Conservation (phyloP, 2,113 vertebrate species). For the Bostrychus sinensis region DNA sequence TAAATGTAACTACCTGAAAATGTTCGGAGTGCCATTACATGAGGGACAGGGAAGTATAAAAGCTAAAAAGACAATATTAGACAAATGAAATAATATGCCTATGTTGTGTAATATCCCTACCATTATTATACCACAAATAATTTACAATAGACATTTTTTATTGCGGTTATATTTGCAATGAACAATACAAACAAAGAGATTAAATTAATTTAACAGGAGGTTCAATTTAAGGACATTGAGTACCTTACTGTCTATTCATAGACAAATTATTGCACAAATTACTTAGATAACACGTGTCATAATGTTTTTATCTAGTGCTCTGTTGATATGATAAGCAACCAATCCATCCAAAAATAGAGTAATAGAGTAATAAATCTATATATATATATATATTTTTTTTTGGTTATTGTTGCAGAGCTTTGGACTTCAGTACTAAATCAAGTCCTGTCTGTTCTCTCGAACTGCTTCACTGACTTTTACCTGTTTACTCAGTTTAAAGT, state of each 20-base stretch:
- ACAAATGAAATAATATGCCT: no score
- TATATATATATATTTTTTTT: not conserved
- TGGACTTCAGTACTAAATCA: not conserved
- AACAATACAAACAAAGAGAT: no score
- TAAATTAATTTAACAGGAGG: no score
- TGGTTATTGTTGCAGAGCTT: not conserved
- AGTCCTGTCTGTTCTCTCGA: not conserved
- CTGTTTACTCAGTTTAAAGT: slow-evolving; percentile 10
- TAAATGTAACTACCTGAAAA: no score
- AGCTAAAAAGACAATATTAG: no score
- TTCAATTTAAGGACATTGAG: not conserved
- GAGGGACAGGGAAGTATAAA: no score
- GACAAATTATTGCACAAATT: not conserved
- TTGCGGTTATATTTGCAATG: no score
- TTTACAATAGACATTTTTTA: no score
- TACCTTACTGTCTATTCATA: not conserved
- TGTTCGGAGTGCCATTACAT: no score
- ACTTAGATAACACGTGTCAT: not conserved
- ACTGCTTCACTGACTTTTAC: not conserved
- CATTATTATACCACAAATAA: no score
- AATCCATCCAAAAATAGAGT: not conserved
- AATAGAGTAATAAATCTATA: no score
- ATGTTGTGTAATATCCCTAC: no score
- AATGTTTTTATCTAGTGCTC: not conserved
- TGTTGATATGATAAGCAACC: not conserved